Evolutionary conservation across 2,888 invertebrate genomes (phyloP).

Genomic region (Lycophotia porphyrea): DNA sequence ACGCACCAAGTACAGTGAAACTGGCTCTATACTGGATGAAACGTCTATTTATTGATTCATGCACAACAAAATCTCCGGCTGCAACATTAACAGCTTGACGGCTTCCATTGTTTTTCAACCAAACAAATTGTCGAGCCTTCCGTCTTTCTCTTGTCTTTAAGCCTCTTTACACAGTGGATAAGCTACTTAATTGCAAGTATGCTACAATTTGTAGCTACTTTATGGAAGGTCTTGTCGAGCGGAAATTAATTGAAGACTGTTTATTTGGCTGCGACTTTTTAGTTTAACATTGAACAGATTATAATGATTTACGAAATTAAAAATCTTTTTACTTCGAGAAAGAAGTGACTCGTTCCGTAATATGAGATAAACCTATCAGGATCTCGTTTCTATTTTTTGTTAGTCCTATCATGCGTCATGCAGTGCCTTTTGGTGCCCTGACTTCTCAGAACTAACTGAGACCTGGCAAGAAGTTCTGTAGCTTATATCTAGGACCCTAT

Average conservation of each 20-base stretch:
- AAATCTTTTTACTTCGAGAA: background rate
- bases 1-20: background rate
- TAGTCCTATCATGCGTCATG: background rate
- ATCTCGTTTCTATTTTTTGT: background rate
- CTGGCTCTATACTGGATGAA: background rate
- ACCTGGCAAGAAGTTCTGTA: background rate
- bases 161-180: constrained; percentile 22
- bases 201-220: constrained; percentile 4
- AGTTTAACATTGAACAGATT: background rate
- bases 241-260: constrained; percentile 22
- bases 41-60: constrained; percentile 2
- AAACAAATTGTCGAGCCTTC: constrained; percentile 24
- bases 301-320: too few relatives aligned
- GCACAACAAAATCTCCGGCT: background rate
- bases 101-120: constrained; percentile 31
- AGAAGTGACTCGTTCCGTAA: too few relatives aligned
- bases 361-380: background rate
- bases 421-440: too few relatives aligned
- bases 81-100: constrained; percentile 1
- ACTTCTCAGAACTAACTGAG: background rate
- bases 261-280: background rate
- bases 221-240: background rate
- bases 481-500: background rate
- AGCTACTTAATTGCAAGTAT: constrained; percentile 37
- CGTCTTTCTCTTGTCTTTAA: constrained; percentile 30